Evolutionary conservation across 1,140 invertebrate genomes (phyloP), one percentile per base, ranked within the genome.

Genomic region (Mercenaria mercenaria): DNA sequence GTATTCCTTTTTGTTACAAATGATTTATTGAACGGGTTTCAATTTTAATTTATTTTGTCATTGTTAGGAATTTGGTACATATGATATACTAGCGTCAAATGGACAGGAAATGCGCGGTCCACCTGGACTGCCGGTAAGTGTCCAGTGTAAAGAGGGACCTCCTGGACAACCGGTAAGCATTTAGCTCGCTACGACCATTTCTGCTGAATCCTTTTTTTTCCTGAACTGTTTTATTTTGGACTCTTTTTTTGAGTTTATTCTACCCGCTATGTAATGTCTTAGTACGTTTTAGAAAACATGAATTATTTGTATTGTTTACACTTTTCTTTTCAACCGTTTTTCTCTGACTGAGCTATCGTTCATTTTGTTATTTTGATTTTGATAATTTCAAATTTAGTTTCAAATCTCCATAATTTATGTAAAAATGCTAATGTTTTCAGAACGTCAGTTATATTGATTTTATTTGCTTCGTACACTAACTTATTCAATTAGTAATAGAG

Each of bases 61-160:
- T 43, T 79, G 64, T 79, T 52, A 88, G 86, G 86, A 88, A n/a
- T 69, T 88, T 37, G 86, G 86, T 43, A 37, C 76, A 13, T 88
- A 88, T 67, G 86, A 88, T 34, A 29, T 88, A 34, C 23, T 88
- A 10, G 86, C 76, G 18, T 72, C 59, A 20, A 23, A 47, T 37
- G 86, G 86, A 74, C 79, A 82, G 56, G 88, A 89, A 61, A 37
- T 69, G 52, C 88, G 88, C 18, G 88, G 88, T 23, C 88, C 88
- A 29, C 32, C 88, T 15, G 88, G 88, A 56, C 80, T 52, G 8
- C 88, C 88, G 80, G 88, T 89, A 89, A 89, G 88, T 89, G 23
- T n/a, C 39, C 77, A 64, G 29, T 88, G 86, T 88, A 80, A 67
- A 41, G 86, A 88, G 59, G 86, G 86, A 50, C 86, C 76, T 52